These are phyloP conservation scores for Tiliqua scincoides DNA, from an alignment of 2,113 vertebrate species.

Conservation along the genomic window DNA sequence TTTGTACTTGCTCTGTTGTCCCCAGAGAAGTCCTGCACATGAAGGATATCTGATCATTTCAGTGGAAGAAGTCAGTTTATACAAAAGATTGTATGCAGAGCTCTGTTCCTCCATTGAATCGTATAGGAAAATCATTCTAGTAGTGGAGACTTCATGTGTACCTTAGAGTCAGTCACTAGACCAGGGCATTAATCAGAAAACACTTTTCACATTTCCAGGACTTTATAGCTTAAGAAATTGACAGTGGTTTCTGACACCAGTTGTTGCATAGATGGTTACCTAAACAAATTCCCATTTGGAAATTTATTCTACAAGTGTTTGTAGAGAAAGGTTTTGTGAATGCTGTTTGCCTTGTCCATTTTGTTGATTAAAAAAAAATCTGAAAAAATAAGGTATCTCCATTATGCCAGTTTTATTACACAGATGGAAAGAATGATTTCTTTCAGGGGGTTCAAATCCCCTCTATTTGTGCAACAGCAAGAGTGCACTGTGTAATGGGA, in stretches of 20 bases:
- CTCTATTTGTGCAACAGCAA: neutral
- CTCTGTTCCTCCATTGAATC: neutral
- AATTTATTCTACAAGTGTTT: neutral
- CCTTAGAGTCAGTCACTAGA: neutral
- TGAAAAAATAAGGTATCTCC: neutral
- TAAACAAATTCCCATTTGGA: neutral
- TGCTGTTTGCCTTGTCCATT: neutral
- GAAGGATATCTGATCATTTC: neutral
- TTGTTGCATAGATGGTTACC: neutral
- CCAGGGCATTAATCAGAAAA: neutral
- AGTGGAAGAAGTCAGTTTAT: neutral
- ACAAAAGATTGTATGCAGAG: neutral
- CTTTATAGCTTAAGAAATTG: neutral
- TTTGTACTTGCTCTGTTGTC: neutral
- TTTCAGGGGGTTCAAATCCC: neutral
- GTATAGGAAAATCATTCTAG: neutral
- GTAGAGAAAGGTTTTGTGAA: neutral
- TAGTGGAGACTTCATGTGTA: neutral
- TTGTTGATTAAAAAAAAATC: neutral
- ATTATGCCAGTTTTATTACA: neutral
- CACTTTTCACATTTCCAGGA: neutral
- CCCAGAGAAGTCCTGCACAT: neutral
- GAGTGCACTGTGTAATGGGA: too few species aligned
- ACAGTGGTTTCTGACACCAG: neutral
- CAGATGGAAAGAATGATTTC: neutral